Evolutionary conservation across 1,140 invertebrate species (phyloP), one percentile per base, ranked within the genome.

Genomic region (Liolophura sinensis): DNA sequence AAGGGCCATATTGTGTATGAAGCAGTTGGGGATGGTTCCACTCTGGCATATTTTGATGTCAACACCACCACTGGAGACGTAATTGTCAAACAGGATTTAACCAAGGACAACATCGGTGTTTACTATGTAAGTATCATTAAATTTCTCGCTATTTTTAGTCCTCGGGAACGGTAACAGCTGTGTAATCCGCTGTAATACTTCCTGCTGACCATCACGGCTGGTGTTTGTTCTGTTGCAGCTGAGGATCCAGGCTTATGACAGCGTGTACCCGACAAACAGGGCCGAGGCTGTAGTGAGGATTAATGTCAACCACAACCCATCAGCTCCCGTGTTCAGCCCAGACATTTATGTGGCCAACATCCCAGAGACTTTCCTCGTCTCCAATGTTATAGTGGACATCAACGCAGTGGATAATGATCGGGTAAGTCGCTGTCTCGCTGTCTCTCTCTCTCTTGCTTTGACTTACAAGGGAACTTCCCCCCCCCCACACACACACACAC

Each of bases 251-350:
- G 74, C 68, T n/a, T 78, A 76, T 60, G 75, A 77, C 52, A 69
- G 68, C 24, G 61, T 69, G 18, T 67, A 71, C 31, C 69, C 72
- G 54, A 22, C 25, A 4, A 18, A 52, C 14, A 65, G 63, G n/a
- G 70, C 63, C 11, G 89, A 92, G 5, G 89, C 90, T 1, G 91
- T 91, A 3, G 87, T 97, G 0, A 91, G 90, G 1, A 89, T 96
- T 0, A 92, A 90, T 73, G 92, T 96, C 14, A 90, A 92, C 60
- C 93, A 95, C 77, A 90, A 94, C 16, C 86, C 87, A 1, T 88
- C 88, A 16, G 84, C 87, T 20, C 85, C 89, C 6, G 40, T 57
- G 3, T 78, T 78, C 60, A 50, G 6, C 0, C 88, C 90, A 68
- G 84, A 87, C 0, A 82, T 87, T 3, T 94, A 96, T 71, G 89